Evolutionary conservation across 2,113 vertebrate genomes (phyloP), one percentile per base, ranked within the genome.

Genomic region (Scartelaos histophorus): DNA sequence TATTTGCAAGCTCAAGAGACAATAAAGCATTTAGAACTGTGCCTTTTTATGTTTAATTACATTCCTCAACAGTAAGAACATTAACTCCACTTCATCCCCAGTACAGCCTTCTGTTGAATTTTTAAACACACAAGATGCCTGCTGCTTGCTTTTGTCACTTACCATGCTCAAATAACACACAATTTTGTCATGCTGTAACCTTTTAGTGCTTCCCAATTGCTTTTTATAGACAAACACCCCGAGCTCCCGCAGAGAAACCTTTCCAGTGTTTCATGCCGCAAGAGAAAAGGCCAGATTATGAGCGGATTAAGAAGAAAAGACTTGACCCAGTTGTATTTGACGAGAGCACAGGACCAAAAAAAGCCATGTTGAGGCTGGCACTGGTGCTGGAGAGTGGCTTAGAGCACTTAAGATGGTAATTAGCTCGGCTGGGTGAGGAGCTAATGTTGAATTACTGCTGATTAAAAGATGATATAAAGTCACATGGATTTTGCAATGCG

Each of bases 301-400:
- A 79, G 70, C 24, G 81, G 90, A 93, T 93, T 91, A 91, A 79
- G 85, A 83, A 88, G 82, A 89, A 90, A 90, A 87, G 85, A 77
- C 82, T 88, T 91, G 92, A 92, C 91, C 91, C 87, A 91, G 76
- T 93, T 93, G 88, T 88, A 64, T 85, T 83, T 89, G 78, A 84
- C 87, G 75, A 80, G 82, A 81, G 71, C 24, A 62, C 61, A 73
- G 70, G 80, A 82, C 74, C 71, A 80, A 82, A 84, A 84, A 73
- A 67, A 71, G 21, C 56, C 25, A 35, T 62, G 71, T 53, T 58
- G 74, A 73, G 72, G 72, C 77, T 62, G 72, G 78, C 78, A 80
- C 77, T 86, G 83, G 87, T 82, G 79, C 73, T 87, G 72, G 57
- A 71, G 71, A 70, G 88, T 71, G 53, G 82, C 71, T 87, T 89